phyloP scores from a whole-genome alignment of 2,113 vertebrate genomes.

The Noctilio leporinus region DNA sequence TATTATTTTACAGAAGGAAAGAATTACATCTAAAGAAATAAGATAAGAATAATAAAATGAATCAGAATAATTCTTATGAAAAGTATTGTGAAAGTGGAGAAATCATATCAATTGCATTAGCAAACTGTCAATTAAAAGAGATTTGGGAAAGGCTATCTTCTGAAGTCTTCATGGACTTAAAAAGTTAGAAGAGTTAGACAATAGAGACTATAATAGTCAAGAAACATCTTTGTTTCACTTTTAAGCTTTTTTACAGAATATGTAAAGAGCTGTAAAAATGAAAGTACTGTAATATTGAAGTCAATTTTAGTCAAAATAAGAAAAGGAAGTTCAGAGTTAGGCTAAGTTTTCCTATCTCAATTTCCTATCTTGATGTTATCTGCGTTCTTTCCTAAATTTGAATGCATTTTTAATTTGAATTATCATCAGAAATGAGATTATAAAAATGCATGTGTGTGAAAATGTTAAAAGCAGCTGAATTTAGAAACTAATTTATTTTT shows the following conservation, averaged over 20 bases:
- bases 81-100: constrained; percentile 5
- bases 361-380: neutral
- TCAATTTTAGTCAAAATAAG: constrained; percentile 21
- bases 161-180: constrained; percentile 14
- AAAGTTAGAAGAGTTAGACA: neutral
- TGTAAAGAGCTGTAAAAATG: constrained; percentile 61
- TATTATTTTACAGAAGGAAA: neutral
- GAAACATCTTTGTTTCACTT: constrained; percentile 65
- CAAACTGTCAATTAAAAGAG: constrained; percentile 15
- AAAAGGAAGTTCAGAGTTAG: constrained; percentile 37
- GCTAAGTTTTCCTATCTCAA: constrained; percentile 3
- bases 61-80: neutral
- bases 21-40: constrained; percentile 9
- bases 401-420: neutral
- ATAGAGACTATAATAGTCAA: neutral
- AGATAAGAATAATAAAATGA: neutral
- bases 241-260: constrained; percentile 50
- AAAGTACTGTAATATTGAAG: constrained; percentile 52
- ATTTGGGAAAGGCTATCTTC: neutral
- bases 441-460: neutral
- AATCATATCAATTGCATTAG: neutral
- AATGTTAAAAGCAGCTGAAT: neutral
- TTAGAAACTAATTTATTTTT: constrained; percentile 33
- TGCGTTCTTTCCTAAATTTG: neutral
- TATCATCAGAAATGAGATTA: neutral